These are phyloP conservation scores for Schizaphis graminum DNA, from an alignment of 2,888 invertebrate species.

Conservation along the genomic window DNA sequence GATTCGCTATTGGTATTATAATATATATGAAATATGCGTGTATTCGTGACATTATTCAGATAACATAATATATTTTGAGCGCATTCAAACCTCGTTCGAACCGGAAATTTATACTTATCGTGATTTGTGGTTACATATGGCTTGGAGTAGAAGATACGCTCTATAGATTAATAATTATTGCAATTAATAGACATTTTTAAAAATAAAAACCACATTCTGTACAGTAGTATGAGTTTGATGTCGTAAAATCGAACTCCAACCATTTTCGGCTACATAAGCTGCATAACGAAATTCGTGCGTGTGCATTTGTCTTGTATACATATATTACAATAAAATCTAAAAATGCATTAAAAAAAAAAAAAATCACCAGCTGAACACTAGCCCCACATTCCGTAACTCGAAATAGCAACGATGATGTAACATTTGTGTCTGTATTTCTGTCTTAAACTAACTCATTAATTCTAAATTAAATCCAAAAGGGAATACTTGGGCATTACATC, in stretches of 20 bases:
- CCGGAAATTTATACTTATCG: not conserved
- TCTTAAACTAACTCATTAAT: conserved; percentile 40
- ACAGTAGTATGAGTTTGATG: too few species aligned
- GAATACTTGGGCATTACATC: not conserved
- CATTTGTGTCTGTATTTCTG: not conserved
- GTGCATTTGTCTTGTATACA: not conserved
- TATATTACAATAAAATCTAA: not conserved
- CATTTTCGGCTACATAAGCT: not conserved
- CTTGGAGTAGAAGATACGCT: not conserved
- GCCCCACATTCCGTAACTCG: conserved; percentile 6
- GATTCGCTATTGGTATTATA: not conserved
- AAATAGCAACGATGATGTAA: conserved; percentile 37
- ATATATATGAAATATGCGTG: not conserved
- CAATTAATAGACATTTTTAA: too few species aligned
- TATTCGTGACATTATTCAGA: not conserved
- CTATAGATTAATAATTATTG: not conserved
- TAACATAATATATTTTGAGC: not conserved
- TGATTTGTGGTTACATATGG: not conserved
- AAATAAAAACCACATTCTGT: too few species aligned
- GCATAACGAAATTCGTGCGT: not conserved
- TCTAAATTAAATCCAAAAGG: conserved; percentile 13
- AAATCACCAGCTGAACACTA: not conserved
- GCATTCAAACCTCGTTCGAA: not conserved
- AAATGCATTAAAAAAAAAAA: not conserved
- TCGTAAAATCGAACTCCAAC: not conserved